A percentile compares a stretch with the other conserved stretches of the same genome.
phyloP scores from a whole-genome alignment of 2,888 invertebrate species.

The Zhuqinia jingwanae region DNA sequence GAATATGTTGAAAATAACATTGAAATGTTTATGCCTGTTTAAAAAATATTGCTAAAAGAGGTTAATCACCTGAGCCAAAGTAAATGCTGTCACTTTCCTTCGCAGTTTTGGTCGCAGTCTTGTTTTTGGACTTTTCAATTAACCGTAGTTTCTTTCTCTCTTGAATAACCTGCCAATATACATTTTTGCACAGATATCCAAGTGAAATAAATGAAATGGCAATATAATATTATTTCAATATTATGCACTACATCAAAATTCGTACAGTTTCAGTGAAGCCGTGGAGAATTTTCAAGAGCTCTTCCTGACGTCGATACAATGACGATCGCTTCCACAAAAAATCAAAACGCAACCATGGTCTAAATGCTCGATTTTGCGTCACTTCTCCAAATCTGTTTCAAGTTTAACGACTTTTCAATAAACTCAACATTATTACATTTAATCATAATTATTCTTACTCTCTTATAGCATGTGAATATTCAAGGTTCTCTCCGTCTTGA shows the following conservation, averaged over 20 bases:
- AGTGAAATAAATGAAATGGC: neutral
- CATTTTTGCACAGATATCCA: neutral
- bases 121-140: neutral
- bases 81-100: conserved; percentile 41
- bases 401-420: too few species aligned
- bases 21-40: too few species aligned
- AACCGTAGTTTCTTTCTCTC: conserved; percentile 55
- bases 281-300: conserved; percentile 82
- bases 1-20: too few species aligned
- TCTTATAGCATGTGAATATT: conserved; percentile 81
- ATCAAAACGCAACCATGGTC: conserved; percentile 83
- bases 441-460: conserved; percentile 79
- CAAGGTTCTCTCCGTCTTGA: conserved; percentile 80
- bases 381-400: conserved; percentile 84
- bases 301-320: conserved; percentile 82
- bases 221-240: too few species aligned
- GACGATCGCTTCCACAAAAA: conserved; percentile 82
- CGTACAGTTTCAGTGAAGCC: conserved; percentile 81
- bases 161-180: conserved; percentile 66
- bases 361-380: conserved; percentile 82
- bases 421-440: too few species aligned
- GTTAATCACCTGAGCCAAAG: conserved; percentile 49
- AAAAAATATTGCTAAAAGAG: too few species aligned
- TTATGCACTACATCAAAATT: neutral
- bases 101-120: neutral